Evolutionary conservation across 2,113 vertebrate species (phyloP).

Genomic region (Tringa solitaria): DNA sequence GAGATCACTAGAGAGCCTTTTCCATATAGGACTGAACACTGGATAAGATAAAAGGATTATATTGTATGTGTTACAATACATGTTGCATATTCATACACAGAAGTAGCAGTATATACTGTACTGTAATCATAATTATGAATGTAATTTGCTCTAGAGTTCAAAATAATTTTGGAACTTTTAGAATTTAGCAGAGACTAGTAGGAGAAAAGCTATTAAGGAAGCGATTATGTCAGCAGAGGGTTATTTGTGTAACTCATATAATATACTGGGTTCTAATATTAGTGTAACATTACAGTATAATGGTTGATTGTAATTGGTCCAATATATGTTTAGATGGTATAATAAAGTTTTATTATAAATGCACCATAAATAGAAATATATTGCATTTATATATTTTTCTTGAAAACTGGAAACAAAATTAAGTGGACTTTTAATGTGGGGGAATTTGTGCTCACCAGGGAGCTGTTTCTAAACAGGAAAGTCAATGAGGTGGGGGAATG

Average conservation of each 20-base stretch:
- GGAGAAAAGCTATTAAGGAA: not conserved
- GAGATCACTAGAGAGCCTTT: not conserved
- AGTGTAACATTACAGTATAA: not conserved
- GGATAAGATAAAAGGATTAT: not conserved
- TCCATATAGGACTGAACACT: not conserved
- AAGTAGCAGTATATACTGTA: not conserved
- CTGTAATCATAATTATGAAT: not conserved
- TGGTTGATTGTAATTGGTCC: not conserved
- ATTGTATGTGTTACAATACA: not conserved
- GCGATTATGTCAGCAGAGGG: not conserved
- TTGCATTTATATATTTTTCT: not conserved
- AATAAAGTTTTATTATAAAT: not conserved
- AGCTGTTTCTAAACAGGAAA: conserved; percentile 53
- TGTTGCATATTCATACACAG: not conserved
- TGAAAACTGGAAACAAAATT: conserved; percentile 28
- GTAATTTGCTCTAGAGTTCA: not conserved
- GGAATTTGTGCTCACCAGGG: not conserved
- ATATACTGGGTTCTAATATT: not conserved
- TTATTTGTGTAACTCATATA: not conserved
- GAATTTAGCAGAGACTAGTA: not conserved
- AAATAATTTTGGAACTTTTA: not conserved
- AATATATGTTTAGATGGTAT: not conserved
- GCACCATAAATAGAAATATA: not conserved
- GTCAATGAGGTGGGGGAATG: not conserved
- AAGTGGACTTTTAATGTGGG: not conserved